Evolutionary conservation across 2,113 vertebrate species (phyloP), one percentile per base, ranked within the genome.

Genomic region (Opisthocomus hoazin): DNA sequence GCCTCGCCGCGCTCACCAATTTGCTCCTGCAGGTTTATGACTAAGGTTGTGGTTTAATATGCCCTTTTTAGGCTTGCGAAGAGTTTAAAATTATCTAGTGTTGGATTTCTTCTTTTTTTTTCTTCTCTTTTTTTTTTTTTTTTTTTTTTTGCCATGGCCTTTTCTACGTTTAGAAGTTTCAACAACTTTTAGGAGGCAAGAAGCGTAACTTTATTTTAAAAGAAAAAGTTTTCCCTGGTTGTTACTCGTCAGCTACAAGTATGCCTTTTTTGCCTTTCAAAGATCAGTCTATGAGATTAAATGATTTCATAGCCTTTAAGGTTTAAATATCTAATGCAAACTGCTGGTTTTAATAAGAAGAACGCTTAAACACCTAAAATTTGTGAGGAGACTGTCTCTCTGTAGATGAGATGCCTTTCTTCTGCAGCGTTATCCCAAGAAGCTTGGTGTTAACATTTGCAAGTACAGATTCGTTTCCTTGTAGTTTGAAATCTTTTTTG

Each of bases 11-110:
- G 87, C 87, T 80, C 91, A 80, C 96, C 88, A 96, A 96, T 97
- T 97, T 96, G 97, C 95, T 93, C 85, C 74, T 90, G 93, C 89
- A 97, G 94, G 95, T 96, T 96, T 98, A 97, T 98, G 98, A 98
- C 94, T 97, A 97, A 98, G 96, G 48, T 83, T 97, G 98, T 93
- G 97, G 97, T 97, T 94, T 96, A 95, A 97, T 96, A 96, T 96
- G 96, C 94, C 97, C 96, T 95, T 93, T 98, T 97, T 97, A 96
- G 97, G 95, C 95, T 92, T 96, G 81, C 5, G 10, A 91, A 96
- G 82, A 89, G 87, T 95, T 97, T 89, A 95, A 96, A 92, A 86
- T 97, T 86, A 95, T 81, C 94, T 94, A 58, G 78, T 87, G 83
- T 87, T 91, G 64, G 87, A 15, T 86, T 96, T 90, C 58, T 89